Percentiles rank a stretch among this genome's conserved stretches.
Conservation (phyloP, 64 coral and sea anemone genomes). For the Pachyseris speciosa region DNA sequence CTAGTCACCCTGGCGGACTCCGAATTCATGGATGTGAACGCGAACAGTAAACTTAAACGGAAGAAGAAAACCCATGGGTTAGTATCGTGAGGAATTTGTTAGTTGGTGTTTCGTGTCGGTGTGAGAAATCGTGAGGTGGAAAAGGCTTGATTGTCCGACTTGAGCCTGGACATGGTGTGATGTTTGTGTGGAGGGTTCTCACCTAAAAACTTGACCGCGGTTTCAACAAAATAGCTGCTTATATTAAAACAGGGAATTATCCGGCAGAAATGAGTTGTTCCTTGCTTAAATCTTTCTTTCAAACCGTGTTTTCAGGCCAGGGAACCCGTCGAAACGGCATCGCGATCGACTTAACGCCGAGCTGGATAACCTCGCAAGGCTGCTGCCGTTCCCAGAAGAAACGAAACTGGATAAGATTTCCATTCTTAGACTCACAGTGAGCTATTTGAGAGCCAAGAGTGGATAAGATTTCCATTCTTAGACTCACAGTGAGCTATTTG, state of each 20-base stretch:
- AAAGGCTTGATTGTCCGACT: constrained; percentile 83
- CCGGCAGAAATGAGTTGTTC: background rate
- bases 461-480: constrained; percentile 99
- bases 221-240: constrained; percentile 22
- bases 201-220: constrained; percentile 60
- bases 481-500: constrained; percentile 99
- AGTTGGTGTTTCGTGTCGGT: constrained; percentile 78
- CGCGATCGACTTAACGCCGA: constrained; percentile 98
- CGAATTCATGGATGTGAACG: constrained; percentile 85
- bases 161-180: constrained; percentile 85
- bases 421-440: constrained; percentile 99
- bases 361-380: constrained; percentile 96
- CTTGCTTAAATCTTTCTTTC: constrained; percentile 11
- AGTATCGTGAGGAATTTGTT: constrained; percentile 43
- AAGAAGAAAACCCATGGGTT: constrained; percentile 94
- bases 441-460: constrained; percentile 99
- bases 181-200: constrained; percentile 88
- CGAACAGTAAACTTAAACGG: constrained; percentile 87
- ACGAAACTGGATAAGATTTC: constrained; percentile 99
- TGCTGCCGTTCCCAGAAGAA: constrained; percentile 98
- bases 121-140: constrained; percentile 89
- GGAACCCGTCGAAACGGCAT: constrained; percentile 99
- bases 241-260: background rate
- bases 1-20: constrained; percentile 83
- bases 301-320: constrained; percentile 76